These are phyloP conservation scores for Acronicta psi DNA, from an alignment of 2,888 invertebrate species.

Conservation along the genomic window DNA sequence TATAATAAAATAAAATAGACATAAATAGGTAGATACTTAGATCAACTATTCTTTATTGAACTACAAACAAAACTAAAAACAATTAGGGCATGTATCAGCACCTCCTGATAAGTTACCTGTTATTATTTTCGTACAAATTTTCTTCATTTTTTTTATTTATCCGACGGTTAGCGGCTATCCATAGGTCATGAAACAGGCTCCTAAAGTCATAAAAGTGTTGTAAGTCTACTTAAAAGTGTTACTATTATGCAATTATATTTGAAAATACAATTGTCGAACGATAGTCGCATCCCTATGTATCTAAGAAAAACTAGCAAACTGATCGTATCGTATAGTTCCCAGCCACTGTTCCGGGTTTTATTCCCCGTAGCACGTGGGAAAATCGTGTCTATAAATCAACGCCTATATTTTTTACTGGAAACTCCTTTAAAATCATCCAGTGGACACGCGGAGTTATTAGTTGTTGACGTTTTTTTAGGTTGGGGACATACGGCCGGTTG, in stretches of 20 bases:
- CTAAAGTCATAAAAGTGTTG: too few relatives aligned
- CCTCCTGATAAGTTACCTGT: too few relatives aligned
- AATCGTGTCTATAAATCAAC: constrained; percentile 80
- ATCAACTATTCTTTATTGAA: too few relatives aligned
- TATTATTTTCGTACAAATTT: too few relatives aligned
- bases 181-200: too few relatives aligned
- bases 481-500: constrained; percentile 16
- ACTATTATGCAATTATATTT: background rate
- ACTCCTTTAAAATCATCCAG: constrained; percentile 53
- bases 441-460: constrained; percentile 56
- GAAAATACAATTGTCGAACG: background rate
- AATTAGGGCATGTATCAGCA: too few relatives aligned
- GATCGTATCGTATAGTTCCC: constrained; percentile 73
- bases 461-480: constrained; percentile 49
- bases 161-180: too few relatives aligned
- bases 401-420: constrained; percentile 65
- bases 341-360: constrained; percentile 83
- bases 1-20: too few relatives aligned
- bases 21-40: too few relatives aligned
- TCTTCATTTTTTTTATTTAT: too few relatives aligned
- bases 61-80: too few relatives aligned
- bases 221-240: background rate
- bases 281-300: constrained; percentile 55
- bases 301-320: constrained; percentile 73
- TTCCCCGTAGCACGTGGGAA: constrained; percentile 88